Evolutionary conservation across 2,113 vertebrate species (phyloP).

Genomic region (Zootoca vivipara): DNA sequence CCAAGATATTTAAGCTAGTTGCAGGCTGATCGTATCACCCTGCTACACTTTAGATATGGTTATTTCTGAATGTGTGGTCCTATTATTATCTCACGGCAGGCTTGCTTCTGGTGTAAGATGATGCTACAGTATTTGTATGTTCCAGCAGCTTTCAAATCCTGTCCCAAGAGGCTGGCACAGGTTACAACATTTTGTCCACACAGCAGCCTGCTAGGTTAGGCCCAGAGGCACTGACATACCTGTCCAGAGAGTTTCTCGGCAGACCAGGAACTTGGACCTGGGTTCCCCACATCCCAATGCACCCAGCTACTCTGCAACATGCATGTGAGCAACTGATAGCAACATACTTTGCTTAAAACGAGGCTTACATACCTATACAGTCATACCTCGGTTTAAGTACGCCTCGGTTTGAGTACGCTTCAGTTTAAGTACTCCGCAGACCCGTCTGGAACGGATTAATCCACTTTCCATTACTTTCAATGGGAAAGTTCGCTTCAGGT

Average conservation of each 20-base stretch:
- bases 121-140: not conserved
- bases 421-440: too few relatives aligned
- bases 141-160: not conserved
- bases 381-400: too few relatives aligned
- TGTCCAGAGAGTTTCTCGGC: not conserved
- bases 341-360: not conserved
- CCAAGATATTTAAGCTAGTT: constrained; percentile 5
- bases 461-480: too few relatives aligned
- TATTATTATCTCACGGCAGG: not conserved
- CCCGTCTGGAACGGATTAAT: too few relatives aligned
- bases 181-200: not conserved
- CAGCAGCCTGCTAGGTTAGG: not conserved
- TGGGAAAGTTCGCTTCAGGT: too few relatives aligned
- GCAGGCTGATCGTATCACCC: not conserved
- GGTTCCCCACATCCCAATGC: not conserved
- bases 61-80: not conserved
- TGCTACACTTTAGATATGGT: not conserved
- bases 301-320: not conserved
- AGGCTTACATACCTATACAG: not conserved
- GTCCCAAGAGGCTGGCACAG: not conserved
- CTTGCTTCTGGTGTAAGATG: not conserved
- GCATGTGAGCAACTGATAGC: not conserved
- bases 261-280: not conserved
- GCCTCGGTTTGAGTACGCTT: too few relatives aligned
- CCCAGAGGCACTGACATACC: not conserved